Conservation (phyloP, 2,888 invertebrate species). For the Drosophila trichaetosa region DNA sequence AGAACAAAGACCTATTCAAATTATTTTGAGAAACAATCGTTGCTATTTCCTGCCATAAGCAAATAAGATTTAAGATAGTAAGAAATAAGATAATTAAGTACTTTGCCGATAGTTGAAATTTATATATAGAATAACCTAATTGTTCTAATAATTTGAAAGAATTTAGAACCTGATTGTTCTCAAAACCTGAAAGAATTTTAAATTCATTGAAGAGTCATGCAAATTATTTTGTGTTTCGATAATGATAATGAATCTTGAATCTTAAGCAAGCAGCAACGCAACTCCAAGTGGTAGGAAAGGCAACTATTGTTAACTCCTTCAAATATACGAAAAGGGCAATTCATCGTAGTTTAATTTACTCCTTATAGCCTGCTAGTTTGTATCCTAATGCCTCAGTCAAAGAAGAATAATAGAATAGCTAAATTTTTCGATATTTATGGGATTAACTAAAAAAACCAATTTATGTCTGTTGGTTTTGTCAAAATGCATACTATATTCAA, state of each 20-base stretch:
- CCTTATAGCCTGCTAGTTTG: too few species aligned
- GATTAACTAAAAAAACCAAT: background rate
- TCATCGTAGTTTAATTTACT: background rate
- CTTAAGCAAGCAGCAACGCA: background rate
- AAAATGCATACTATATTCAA: too few species aligned
- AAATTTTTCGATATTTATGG: background rate
- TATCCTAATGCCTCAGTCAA: background rate
- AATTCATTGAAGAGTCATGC: background rate
- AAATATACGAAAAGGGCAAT: background rate
- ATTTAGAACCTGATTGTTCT: too few species aligned
- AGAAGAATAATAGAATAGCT: background rate
- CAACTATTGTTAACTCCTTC: background rate
- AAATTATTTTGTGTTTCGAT: background rate
- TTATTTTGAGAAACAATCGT: too few species aligned
- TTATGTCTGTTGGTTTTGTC: too few species aligned
- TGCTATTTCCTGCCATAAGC: too few species aligned
- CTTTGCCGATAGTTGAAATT: background rate
- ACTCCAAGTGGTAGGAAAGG: background rate
- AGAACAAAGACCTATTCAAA: too few species aligned
- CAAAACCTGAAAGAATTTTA: background rate
- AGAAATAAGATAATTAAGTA: background rate
- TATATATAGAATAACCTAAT: background rate
- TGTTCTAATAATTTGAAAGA: too few species aligned
- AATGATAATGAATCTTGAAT: background rate
- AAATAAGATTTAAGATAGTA: background rate